Conservation (phyloP, 2,113 vertebrate genomes). For the Mirza zaza region DNA sequence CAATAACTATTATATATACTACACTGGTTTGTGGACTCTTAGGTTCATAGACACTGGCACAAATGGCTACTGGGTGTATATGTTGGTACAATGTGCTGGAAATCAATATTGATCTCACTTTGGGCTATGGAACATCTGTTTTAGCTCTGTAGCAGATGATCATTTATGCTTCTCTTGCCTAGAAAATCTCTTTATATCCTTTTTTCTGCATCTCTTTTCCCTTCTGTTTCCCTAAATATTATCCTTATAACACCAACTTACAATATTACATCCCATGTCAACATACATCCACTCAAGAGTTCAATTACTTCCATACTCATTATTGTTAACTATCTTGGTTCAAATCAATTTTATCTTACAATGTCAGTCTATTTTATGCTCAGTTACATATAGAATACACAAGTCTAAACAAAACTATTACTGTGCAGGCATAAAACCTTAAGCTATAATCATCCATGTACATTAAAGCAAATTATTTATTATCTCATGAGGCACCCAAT, state of each 20-base stretch:
- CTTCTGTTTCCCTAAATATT: background rate
- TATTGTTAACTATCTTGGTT: background rate
- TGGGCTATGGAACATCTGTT: background rate
- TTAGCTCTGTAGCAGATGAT: background rate
- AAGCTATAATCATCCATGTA: background rate
- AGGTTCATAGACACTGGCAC: background rate
- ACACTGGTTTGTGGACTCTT: background rate
- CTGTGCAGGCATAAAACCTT: background rate
- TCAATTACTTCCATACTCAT: background rate
- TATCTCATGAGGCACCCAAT: background rate
- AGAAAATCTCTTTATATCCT: background rate
- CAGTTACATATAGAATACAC: background rate
- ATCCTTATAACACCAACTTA: background rate
- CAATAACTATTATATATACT: background rate
- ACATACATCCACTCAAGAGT: background rate
- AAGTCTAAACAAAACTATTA: background rate
- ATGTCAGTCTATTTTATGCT: slow-evolving; percentile 2
- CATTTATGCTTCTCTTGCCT: background rate
- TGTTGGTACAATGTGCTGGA: background rate
- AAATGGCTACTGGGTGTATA: background rate
- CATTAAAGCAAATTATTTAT: background rate
- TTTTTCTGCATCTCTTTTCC: background rate
- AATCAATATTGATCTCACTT: background rate
- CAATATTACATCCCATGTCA: background rate
- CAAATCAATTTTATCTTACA: background rate